Conservation (phyloP, 2,113 vertebrate genomes). For the Pteropus alecto region DNA sequence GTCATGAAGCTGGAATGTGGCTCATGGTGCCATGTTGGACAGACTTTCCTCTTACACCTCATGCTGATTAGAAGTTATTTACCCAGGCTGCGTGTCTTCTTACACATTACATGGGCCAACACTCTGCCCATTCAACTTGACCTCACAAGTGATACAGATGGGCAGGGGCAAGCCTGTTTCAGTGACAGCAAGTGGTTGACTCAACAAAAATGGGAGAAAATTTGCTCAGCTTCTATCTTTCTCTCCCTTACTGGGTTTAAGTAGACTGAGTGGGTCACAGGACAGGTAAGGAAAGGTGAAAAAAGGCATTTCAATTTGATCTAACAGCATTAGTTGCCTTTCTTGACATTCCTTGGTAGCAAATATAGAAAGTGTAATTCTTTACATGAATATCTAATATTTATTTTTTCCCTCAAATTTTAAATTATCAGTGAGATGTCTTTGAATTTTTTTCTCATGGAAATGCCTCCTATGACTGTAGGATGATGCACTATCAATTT, state of each 20-base stretch:
- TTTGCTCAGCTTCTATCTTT: neutral
- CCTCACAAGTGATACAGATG: neutral
- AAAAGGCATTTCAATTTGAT: neutral
- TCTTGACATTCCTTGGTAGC: neutral
- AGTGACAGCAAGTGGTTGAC: neutral
- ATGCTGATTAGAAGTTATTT: neutral
- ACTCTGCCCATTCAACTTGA: neutral
- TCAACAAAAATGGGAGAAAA: neutral
- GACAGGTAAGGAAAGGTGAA: neutral
- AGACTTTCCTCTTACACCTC: slow-evolving; percentile 6
- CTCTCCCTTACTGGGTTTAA: neutral
- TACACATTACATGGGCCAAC: neutral
- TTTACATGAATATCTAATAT: neutral
- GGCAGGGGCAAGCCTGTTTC: neutral
- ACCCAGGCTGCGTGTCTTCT: neutral
- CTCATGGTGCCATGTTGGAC: accelerated
- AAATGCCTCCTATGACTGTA: neutral
- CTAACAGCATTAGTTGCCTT: neutral
- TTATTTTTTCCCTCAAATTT: neutral
- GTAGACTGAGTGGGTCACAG: neutral
- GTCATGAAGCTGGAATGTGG: slow-evolving; percentile 71
- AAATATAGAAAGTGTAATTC: neutral
- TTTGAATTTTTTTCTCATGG: neutral
- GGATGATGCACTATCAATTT: neutral
- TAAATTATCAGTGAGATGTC: neutral